A percentile compares a stretch with the other conserved stretches of the same genome.
These are phyloP conservation scores for Alethe castanea DNA, from an alignment of 2,113 vertebrate genomes.

Conservation along the genomic window DNA sequence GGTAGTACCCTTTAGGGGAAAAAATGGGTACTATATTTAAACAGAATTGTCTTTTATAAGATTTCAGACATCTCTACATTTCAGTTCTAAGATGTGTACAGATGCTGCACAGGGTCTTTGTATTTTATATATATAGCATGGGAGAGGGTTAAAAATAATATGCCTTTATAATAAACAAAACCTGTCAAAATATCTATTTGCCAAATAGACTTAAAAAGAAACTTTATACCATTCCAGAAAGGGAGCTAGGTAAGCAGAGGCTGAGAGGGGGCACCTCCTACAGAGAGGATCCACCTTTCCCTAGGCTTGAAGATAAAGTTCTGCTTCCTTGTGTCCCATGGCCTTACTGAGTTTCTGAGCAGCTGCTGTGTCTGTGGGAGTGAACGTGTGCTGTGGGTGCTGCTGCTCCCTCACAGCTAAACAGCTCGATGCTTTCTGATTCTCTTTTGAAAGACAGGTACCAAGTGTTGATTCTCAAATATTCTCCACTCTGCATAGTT, in stretches of 20 bases:
- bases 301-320: neutral
- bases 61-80: conserved; percentile 39
- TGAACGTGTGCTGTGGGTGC: fast-evolving
- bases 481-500: neutral
- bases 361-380: neutral
- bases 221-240: neutral
- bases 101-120: conserved; percentile 32
- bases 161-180: conserved; percentile 38
- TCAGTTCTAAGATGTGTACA: conserved; percentile 23
- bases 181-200: neutral
- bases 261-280: neutral
- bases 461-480: neutral
- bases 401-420: neutral
- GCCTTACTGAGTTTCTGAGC: neutral
- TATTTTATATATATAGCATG: conserved; percentile 42
- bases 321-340: fast-evolving
- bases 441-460: neutral
- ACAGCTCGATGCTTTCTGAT: neutral
- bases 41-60: conserved; percentile 13
- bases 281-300: neutral
- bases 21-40: conserved; percentile 17
- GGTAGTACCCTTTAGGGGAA: neutral
- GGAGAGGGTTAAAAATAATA: conserved; percentile 17
- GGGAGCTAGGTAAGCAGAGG: neutral
- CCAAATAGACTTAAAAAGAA: neutral